Conservation (phyloP, 2,113 vertebrate genomes). For the Gobiocypris rarus region DNA sequence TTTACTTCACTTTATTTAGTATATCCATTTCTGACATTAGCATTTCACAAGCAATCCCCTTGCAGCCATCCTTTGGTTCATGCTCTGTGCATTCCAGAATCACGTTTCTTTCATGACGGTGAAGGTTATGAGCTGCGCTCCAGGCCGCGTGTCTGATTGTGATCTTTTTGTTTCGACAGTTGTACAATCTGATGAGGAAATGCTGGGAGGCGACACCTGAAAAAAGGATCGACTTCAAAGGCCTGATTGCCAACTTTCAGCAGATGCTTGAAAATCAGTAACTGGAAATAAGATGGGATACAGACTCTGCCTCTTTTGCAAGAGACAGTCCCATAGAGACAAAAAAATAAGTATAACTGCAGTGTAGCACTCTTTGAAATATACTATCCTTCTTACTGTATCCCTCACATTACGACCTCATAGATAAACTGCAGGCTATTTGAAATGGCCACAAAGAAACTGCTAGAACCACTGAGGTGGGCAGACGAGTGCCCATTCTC, state of each 20-base stretch:
- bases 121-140: neutral
- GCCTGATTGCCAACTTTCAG: conserved; percentile 86
- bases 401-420: neutral
- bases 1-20: too few species aligned
- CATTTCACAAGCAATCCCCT: neutral
- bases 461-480: conserved; percentile 15
- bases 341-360: neutral
- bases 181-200: conserved; percentile 89
- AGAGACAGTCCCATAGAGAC: conserved; percentile 23
- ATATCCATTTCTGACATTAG: neutral
- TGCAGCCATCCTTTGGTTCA: neutral
- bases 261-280: conserved; percentile 74
- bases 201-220: conserved; percentile 91
- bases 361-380: conserved; percentile 13
- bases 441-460: neutral
- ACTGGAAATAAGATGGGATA: conserved; percentile 29
- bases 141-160: conserved; percentile 6
- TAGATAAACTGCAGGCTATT: neutral
- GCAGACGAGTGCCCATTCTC: neutral
- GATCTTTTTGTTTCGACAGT: conserved; percentile 69
- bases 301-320: conserved; percentile 28
- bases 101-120: neutral
- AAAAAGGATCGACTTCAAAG: conserved; percentile 85
- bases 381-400: neutral
- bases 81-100: neutral